Conservation (phyloP, 2,797 vertebrate species). For the Sebastolobus altivelis region DNA sequence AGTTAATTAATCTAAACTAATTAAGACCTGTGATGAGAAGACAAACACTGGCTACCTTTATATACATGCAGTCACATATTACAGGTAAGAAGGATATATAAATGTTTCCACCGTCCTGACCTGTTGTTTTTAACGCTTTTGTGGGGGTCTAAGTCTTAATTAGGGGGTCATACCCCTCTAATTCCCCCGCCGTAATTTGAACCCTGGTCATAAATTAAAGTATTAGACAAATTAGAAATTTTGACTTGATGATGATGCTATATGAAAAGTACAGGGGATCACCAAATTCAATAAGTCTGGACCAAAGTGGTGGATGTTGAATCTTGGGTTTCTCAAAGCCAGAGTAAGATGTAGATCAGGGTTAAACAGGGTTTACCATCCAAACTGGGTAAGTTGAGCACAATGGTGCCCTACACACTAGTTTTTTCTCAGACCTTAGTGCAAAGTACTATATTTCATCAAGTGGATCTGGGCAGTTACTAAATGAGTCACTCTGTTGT, state of each 20-base stretch:
- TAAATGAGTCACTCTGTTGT: background rate
- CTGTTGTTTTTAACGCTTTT: too few species aligned
- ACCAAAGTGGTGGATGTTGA: background rate
- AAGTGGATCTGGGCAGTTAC: background rate
- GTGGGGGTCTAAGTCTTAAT: too few species aligned
- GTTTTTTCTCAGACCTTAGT: background rate
- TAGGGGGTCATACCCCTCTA: too few species aligned
- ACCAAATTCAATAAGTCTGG: background rate
- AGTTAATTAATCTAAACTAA: slow-evolving; percentile 57
- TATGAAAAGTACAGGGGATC: background rate
- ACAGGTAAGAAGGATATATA: background rate
- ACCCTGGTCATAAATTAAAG: too few species aligned
- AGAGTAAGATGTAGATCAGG: background rate
- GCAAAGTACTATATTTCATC: background rate
- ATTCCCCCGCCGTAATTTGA: too few species aligned
- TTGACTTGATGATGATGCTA: background rate
- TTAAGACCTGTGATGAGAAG: slow-evolving; percentile 38
- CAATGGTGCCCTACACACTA: background rate
- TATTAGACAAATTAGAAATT: background rate
- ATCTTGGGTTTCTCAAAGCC: background rate
- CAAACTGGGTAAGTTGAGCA: background rate
- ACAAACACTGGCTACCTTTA: background rate
- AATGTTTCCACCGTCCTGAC: background rate
- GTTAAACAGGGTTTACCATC: too few species aligned
- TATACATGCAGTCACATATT: background rate